phyloP scores from a whole-genome alignment of 2,797 vertebrate species.

The Benthosema pterotum region DNA sequence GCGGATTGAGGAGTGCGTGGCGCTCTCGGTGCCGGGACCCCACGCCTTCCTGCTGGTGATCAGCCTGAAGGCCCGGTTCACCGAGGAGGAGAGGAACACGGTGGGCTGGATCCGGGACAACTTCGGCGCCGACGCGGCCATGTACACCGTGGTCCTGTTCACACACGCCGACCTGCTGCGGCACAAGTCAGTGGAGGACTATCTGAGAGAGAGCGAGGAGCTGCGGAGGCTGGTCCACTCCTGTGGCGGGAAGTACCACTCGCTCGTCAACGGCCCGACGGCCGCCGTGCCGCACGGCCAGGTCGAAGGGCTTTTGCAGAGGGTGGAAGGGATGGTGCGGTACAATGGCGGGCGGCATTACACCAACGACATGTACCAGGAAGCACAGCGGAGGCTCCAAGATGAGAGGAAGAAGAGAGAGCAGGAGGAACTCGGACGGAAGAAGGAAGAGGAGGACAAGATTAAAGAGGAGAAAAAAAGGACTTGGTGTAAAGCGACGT shows the following conservation, averaged over 20 bases:
- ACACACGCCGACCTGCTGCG: slow-evolving; percentile 50
- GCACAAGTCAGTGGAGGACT: slow-evolving; percentile 14
- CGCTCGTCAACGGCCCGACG: slow-evolving; percentile 39
- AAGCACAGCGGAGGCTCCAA: slow-evolving; percentile 25
- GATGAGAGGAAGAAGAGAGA: not conserved
- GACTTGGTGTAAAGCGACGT: too few species aligned
- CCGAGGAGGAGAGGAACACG: slow-evolving; percentile 41
- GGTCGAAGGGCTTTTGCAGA: slow-evolving; percentile 46
- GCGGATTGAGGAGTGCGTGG: slow-evolving; percentile 34
- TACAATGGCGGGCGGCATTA: slow-evolving; percentile 39
- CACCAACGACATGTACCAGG: slow-evolving; percentile 45
- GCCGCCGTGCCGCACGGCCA: slow-evolving; percentile 5
- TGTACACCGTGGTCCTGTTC: slow-evolving; percentile 52
- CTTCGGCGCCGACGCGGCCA: slow-evolving; percentile 19
- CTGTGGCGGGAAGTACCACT: slow-evolving; percentile 47
- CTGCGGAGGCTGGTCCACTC: slow-evolving; percentile 30
- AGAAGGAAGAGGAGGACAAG: not conserved
- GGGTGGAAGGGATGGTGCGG: slow-evolving; percentile 41
- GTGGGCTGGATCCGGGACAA: slow-evolving; percentile 57
- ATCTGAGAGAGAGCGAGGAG: not conserved
- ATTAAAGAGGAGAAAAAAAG: not conserved
- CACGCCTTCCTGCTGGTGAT: slow-evolving; percentile 64
- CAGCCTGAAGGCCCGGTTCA: slow-evolving; percentile 51
- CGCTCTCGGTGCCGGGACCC: slow-evolving; percentile 47
- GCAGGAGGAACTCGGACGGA: not conserved